These are phyloP conservation scores for Drosophila dives DNA, from an alignment of 2,888 invertebrate genomes.

Conservation along the genomic window DNA sequence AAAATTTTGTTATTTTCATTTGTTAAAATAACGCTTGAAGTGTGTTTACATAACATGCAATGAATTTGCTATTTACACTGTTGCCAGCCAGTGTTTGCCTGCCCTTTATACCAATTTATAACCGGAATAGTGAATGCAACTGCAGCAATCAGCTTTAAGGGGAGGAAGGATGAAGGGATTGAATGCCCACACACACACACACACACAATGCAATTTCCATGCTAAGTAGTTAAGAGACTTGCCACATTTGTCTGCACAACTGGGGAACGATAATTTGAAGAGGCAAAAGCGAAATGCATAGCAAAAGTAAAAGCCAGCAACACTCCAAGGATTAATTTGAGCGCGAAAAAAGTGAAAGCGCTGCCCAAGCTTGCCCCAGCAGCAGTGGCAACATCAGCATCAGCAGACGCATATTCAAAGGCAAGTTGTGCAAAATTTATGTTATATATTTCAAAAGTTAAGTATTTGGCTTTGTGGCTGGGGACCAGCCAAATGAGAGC, in stretches of 20 bases:
- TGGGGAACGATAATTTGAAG: slow-evolving; percentile 74
- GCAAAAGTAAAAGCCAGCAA: slow-evolving; percentile 35
- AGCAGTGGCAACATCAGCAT: slow-evolving; percentile 3
- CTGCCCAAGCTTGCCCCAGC: slow-evolving; percentile 40
- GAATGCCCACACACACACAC: slow-evolving; percentile 6
- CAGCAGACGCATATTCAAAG: slow-evolving; percentile 35
- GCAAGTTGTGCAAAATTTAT: slow-evolving; percentile 62
- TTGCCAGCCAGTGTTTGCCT: neutral
- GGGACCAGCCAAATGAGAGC: slow-evolving; percentile 52
- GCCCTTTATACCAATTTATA: slow-evolving; percentile 18
- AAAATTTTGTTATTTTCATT: slow-evolving; percentile 15
- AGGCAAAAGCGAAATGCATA: slow-evolving; percentile 36
- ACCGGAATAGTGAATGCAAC: slow-evolving; percentile 21
- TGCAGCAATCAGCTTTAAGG: slow-evolving; percentile 1
- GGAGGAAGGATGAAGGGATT: neutral
- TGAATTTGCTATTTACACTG: neutral
- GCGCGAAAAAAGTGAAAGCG: slow-evolving; percentile 70
- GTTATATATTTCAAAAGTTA: slow-evolving; percentile 62
- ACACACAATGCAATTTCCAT: slow-evolving; percentile 40
- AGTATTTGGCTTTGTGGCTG: slow-evolving; percentile 56
- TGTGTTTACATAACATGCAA: slow-evolving; percentile 5
- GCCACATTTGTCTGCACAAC: slow-evolving; percentile 60
- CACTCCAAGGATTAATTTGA: slow-evolving; percentile 74
- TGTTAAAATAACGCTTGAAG: slow-evolving; percentile 2
- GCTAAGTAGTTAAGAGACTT: slow-evolving; percentile 57